Base-by-base conservation (phyloP, 1,140 invertebrate species). In the Drosophila sp. region DNA sequence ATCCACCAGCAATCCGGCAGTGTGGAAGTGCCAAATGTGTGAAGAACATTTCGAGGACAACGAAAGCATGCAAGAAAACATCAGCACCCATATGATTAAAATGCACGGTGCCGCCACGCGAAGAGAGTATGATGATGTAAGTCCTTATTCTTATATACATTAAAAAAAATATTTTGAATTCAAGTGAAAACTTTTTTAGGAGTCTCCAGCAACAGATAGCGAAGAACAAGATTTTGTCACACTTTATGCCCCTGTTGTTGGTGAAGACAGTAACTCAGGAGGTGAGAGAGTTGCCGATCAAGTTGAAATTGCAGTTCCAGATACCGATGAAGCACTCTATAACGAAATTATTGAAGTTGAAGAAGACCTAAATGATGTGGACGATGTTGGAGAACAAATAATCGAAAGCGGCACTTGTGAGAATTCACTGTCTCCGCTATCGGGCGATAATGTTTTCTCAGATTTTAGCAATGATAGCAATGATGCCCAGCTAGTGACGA, bases 1-100 rank as follows among this genome's bases (percentile, higher is more conserved):
- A 34, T n/a, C 50, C 0, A 57, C 61, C 27, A 57, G 43, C 4
- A 57, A 80, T 21, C 32, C 62, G 0, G 3, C 62, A 14, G 46
- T 72, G 7, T 62, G 58, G 9, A 87, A 83, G 41, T 87, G 83
- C 34, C 72, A 80, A 25, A 80, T 87, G 78, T 87, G 83, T 11
- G 59, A 72, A 7, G 63, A 36, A 9, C 34, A 73, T 1, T 87
- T 87, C 46, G 72, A 78, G n/a, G 32, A 61, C 2, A 62, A 51
- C n/a, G 78, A 65, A 1, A 40, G 8, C 13, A n/a, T 64, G 14
- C 54, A 78, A 13, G 65, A 70, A 3, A 11, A 9, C 7, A 40
- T 78, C 14, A 63, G 46, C 25, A 45, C 45, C 2, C 75, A 78
- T 11, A 75, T 78, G 59, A 54, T 72, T 8, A 43, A 53, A 16